Percentiles rank a stretch among this genome's conserved stretches.
Evolutionary conservation across 2,888 invertebrate species (phyloP).

Genomic region (Heliconius aoede): DNA sequence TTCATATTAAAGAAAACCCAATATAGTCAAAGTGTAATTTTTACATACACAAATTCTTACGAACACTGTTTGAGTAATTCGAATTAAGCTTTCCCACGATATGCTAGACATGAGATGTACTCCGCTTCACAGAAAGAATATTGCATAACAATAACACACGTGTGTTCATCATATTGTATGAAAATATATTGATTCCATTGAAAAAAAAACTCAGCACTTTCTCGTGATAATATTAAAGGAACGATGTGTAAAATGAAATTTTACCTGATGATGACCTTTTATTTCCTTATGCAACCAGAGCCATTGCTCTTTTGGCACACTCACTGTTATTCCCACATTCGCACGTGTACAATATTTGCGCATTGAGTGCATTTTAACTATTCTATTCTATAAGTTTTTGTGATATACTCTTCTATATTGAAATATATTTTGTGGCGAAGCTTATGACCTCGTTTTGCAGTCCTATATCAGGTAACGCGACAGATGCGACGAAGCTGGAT

Average conservation of each 20-base stretch:
- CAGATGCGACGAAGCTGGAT: conserved; percentile 75
- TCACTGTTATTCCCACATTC: conserved; percentile 68
- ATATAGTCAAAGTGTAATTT: background rate
- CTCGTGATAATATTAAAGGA: conserved; percentile 24
- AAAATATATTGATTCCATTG: conserved; percentile 24
- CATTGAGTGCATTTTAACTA: conserved; percentile 28
- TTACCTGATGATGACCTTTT: conserved; percentile 52
- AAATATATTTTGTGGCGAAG: conserved; percentile 61
- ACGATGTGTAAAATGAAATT: conserved; percentile 33
- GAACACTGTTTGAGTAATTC: conserved; percentile 34
- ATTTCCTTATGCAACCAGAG: conserved; percentile 59
- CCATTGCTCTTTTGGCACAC: conserved; percentile 60
- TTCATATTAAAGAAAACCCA: background rate
- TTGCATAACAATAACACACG: conserved; percentile 40
- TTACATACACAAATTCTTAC: conserved; percentile 20
- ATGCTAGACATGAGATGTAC: conserved; percentile 40
- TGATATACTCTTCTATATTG: conserved; percentile 49
- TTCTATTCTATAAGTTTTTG: conserved; percentile 36
- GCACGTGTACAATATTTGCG: conserved; percentile 69
- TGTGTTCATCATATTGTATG: conserved; percentile 35
- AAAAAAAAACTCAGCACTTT: conserved; percentile 39
- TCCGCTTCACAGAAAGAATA: conserved; percentile 21
- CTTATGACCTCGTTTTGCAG: conserved; percentile 71
- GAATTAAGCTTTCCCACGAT: conserved; percentile 39
- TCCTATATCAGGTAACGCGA: conserved; percentile 71